Conservation (phyloP, 1,140 invertebrate species). For the Macrostomum lignano region DNA sequence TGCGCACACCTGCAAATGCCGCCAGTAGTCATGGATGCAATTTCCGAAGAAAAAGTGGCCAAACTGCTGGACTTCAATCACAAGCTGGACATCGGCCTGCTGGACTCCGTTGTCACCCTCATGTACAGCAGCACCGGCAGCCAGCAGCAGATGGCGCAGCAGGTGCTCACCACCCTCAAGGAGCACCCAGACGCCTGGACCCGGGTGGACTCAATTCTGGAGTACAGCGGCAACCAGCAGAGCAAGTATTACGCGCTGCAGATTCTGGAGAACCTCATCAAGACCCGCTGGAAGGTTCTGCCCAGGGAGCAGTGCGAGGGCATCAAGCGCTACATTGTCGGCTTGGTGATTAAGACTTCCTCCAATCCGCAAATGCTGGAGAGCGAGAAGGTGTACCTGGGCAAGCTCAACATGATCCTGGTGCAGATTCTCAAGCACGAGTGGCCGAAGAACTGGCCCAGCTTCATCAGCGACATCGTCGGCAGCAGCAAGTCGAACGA, state of each 20-base stretch:
- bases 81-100: conserved; percentile 71
- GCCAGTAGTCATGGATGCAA: too few species aligned
- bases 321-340: conserved; percentile 42
- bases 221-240: conserved; percentile 71
- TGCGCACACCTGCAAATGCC: too few species aligned
- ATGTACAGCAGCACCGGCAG: conserved; percentile 72
- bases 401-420: conserved; percentile 93
- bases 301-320: conserved; percentile 93
- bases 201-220: conserved; percentile 84
- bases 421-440: conserved; percentile 92
- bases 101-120: conserved; percentile 73
- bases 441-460: conserved; percentile 98
- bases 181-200: conserved; percentile 98
- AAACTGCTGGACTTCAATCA: conserved; percentile 71
- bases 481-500: conserved; percentile 94
- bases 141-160: conserved; percentile 64
- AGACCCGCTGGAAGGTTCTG: conserved; percentile 92
- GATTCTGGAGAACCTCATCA: conserved; percentile 93
- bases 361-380: conserved; percentile 62
- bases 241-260: conserved; percentile 98
- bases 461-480: conserved; percentile 92
- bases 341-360: conserved; percentile 87
- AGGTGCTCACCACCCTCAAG: conserved; percentile 69
- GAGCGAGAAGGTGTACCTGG: conserved; percentile 74
- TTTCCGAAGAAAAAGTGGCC: conserved; percentile 9